Base-by-base conservation (phyloP, 2,888 invertebrate genomes). In the Agrochola circellaris region DNA sequence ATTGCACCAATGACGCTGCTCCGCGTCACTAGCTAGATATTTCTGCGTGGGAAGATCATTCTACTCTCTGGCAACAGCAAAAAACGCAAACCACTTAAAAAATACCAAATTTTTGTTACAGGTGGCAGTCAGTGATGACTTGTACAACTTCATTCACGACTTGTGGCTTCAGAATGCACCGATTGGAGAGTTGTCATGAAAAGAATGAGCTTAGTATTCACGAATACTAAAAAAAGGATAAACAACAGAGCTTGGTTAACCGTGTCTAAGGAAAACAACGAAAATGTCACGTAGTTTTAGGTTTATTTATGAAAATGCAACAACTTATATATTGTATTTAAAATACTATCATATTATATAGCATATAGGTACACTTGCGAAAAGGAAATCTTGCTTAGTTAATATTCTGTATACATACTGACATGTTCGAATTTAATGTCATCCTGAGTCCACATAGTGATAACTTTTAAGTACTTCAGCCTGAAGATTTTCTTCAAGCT, bases 141-240 rank as follows among this genome's bases (percentile, higher is more conserved):
- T 99, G 74, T 99, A 99, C 97, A 98, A 97, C 89, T 99, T 99
- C 93, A 98, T 99, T 87, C 99, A 99, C 92, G 98, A 99, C 91
- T 96, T 99, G 93, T 99, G 99, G 99, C 97, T 99, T 60, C 98
- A 99, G 93, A 99, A 99, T 95, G 99, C 99, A 45, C 99, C 99
- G 0, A 99, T 99, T 89, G 99, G 99, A 69, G 99, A 99, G 95
- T 97, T 99, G 48, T 99, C 98, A 93, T 99, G 98, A 98, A 92
- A 92, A 30, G 11, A 74, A 54, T 79, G 38, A 66, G 7, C 48
- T 61, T 77, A 77, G 68, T 73, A 73, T 67, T 66, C 45, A 73
- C 23, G 17, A 69, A 76, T 71, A 76, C 79, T 70, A 81, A 62
- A 79, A 78, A 62, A 67, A 79, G 61, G 76, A 70, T 26, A 72